Evolutionary conservation across 2,113 vertebrate species (phyloP), one percentile per base, ranked within the genome.

Genomic region (Melanocharis versteri): DNA sequence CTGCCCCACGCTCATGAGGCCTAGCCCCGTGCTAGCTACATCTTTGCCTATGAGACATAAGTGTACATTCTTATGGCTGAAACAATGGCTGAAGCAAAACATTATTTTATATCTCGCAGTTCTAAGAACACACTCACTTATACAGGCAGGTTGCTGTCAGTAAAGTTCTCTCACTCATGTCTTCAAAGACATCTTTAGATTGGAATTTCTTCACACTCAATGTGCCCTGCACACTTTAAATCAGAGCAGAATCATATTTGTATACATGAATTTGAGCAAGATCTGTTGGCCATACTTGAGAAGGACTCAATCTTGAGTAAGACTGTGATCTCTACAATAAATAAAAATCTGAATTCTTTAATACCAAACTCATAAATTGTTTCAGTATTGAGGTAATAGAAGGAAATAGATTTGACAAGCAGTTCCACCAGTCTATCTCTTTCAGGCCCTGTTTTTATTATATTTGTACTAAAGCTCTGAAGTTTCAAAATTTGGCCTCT

Each of bases 1-100:
- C 17, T 0, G 0, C 15, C 11, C 35, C 28, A 53, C 0, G 2
- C 28, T 70, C 28, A 39, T 0, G 6, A 51, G 27, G 35, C 48
- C 48, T 70, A 31, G 48, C 31, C 13, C 18, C 1, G 1, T 73
- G 40, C 53, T 45, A 57, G 31, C 31, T 64, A 27, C 30, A 42
- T 51, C 30, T n/a, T 64, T 42, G 24, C 23, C 17, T 22, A 28
- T 42, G 30, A 64, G 47, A 42, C 37, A 10, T 13, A 50, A 40
- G 30, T 27, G 58, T n/a, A 62, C 30, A 10, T 42, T 62, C 23
- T 40, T 40, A 51, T 8, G 37, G 35, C 35, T 57, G 13, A 45
- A 45, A 57, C 18, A 45, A 45, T 17, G 19, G 33, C 53, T 51
- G 23, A 78, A 64, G 47, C 8, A 78, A 64, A 42, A n/a, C 14